These are phyloP conservation scores for Cliona cf. orientalis DNA, from an alignment of 37 sponge, comb jelly and placozoan species.

Conservation along the genomic window DNA sequence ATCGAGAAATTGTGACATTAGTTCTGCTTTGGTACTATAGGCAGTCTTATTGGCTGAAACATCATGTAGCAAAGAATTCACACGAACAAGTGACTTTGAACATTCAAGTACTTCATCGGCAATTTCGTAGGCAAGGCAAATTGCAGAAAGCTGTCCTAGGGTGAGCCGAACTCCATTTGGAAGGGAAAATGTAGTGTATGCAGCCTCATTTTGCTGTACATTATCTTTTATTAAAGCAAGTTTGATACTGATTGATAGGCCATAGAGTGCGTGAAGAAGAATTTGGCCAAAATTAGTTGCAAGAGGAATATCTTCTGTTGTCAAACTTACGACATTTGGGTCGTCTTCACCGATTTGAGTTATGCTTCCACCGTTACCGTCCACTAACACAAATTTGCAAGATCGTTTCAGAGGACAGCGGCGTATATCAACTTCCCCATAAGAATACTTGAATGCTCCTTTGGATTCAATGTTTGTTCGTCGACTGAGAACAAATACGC, in stretches of 20 bases:
- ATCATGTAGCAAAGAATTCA: conserved; percentile 10
- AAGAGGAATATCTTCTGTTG: conserved; percentile 52
- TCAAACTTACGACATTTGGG: neutral
- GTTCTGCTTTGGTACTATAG: neutral
- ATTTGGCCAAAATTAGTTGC: conserved; percentile 69
- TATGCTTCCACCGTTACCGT: conserved; percentile 36
- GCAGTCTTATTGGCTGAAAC: neutral
- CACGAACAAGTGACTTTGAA: neutral
- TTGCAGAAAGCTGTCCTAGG: conserved; percentile 28
- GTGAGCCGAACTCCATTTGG: conserved; percentile 34
- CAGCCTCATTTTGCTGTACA: neutral
- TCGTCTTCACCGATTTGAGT: conserved; percentile 64
- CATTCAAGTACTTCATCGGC: conserved; percentile 52
- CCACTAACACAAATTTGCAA: conserved; percentile 52
- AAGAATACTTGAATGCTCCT: conserved; percentile 39
- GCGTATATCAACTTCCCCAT: conserved; percentile 64
- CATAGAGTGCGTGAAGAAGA: conserved; percentile 26
- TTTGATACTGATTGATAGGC: conserved; percentile 43
- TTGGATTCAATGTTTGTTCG: conserved; percentile 6
- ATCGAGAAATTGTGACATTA: conserved; percentile 7
- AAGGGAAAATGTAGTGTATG: conserved; percentile 20
- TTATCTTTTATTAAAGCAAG: neutral
- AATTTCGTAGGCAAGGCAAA: conserved; percentile 41
- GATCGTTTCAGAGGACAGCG: conserved; percentile 57
- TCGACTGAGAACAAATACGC: conserved; percentile 3